Conservation (phyloP, 2,797 vertebrate species). For the Gallirallus australis region DNA sequence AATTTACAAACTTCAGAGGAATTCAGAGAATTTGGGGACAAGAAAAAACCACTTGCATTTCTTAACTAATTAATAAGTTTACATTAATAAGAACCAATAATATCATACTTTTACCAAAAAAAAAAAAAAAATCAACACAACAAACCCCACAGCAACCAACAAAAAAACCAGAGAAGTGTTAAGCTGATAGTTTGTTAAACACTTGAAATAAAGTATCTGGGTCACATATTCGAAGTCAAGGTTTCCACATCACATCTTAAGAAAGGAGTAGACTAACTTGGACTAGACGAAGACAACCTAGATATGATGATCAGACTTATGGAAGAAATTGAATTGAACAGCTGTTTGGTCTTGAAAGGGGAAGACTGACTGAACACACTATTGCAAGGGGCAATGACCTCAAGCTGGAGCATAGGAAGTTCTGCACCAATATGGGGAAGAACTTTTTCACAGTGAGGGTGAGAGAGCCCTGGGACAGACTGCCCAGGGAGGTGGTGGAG, state of each 20-base stretch:
- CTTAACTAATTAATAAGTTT: not conserved
- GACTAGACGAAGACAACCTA: not conserved
- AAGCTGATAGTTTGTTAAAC: not conserved
- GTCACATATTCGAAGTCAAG: not conserved
- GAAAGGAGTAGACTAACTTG: not conserved
- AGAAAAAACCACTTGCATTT: not conserved
- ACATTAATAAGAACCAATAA: not conserved
- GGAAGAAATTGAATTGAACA: not conserved
- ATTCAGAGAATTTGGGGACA: not conserved
- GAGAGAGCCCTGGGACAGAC: no score
- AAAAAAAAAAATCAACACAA: not conserved
- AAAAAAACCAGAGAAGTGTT: not conserved
- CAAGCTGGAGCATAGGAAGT: no score
- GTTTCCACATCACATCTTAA: not conserved
- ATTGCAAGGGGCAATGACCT: no score
- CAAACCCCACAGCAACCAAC: not conserved
- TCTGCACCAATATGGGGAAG: no score
- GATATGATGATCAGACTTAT: not conserved
- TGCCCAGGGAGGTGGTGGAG: no score
- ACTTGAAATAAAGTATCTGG: not conserved
- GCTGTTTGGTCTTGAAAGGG: not conserved
- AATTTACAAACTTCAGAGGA: not conserved
- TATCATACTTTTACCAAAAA: not conserved
- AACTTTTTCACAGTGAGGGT: no score
- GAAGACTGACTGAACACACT: not conserved